Percentiles rank a stretch among this genome's conserved stretches.
These are phyloP conservation scores for Larimichthys polyactis DNA, from an alignment of 2,113 vertebrate genomes.

Conservation along the genomic window DNA sequence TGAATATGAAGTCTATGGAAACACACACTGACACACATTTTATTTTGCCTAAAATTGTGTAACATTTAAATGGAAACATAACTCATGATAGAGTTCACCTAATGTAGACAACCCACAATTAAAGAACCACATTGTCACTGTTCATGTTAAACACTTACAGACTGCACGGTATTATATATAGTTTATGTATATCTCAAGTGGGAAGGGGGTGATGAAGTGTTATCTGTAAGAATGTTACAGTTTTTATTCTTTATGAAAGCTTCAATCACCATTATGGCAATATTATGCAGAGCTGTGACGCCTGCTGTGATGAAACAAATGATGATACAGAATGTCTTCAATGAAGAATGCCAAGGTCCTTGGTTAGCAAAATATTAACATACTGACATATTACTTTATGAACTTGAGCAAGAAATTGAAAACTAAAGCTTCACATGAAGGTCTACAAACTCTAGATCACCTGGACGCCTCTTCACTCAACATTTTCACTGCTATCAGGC, in stretches of 20 bases:
- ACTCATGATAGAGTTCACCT: not conserved
- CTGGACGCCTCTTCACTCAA: slow-evolving; percentile 10
- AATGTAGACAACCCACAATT: too few species aligned
- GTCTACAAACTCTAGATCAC: not conserved
- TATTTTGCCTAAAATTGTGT: not conserved
- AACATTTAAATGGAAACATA: not conserved
- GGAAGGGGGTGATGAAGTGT: not conserved
- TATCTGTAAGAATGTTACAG: not conserved
- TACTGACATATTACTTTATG: not conserved
- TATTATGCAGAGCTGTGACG: not conserved
- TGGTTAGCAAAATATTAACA: not conserved
- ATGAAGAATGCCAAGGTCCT: not conserved
- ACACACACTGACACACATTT: not conserved
- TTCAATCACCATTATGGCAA: not conserved
- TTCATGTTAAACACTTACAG: not conserved
- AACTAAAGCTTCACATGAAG: not conserved
- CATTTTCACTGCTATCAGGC: slow-evolving; percentile 14
- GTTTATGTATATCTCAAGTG: not conserved
- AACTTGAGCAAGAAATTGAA: not conserved
- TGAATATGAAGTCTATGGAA: not conserved
- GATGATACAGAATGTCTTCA: not conserved
- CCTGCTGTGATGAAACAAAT: not conserved
- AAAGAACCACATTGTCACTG: not conserved
- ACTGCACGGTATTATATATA: not conserved
- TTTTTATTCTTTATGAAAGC: not conserved